phyloP scores from a whole-genome alignment of 1,140 invertebrate genomes.

The Zaprionus vittiger region DNA sequence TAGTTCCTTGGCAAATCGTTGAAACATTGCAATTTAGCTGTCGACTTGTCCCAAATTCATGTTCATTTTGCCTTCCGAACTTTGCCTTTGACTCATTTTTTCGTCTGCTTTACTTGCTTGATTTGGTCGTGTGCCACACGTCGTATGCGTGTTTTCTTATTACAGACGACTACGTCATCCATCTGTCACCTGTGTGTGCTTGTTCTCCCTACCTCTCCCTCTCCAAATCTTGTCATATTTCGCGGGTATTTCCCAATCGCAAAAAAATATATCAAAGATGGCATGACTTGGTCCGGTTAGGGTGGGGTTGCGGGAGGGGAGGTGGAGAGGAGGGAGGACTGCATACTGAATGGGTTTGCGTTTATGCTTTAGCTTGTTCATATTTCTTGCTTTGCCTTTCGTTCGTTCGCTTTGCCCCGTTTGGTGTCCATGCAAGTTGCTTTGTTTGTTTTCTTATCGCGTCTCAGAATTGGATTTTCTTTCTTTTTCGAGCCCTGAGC shows the following conservation, averaged over 20 bases:
- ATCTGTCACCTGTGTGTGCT: conserved; percentile 53
- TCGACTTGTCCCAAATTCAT: conserved; percentile 58
- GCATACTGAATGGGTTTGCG: conserved; percentile 29
- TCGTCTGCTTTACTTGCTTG: conserved; percentile 34
- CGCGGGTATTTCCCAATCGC: conserved; percentile 78
- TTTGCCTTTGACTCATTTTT: conserved; percentile 60
- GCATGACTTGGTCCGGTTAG: conserved; percentile 46
- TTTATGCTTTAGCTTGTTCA: conserved; percentile 31
- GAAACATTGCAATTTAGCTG: conserved; percentile 56
- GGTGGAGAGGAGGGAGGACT: not conserved
- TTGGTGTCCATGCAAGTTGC: conserved; percentile 31
- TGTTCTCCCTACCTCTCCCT: conserved; percentile 4
- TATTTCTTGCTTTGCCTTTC: conserved; percentile 35
- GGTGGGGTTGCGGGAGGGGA: not conserved
- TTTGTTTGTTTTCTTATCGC: conserved; percentile 37
- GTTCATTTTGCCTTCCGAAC: conserved; percentile 40
- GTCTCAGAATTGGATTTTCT: conserved; percentile 28
- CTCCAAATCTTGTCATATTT: conserved; percentile 64
- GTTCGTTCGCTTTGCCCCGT: conserved; percentile 21
- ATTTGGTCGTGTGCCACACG: conserved; percentile 74
- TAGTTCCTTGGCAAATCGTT: conserved; percentile 14
- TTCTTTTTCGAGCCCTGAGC: not conserved
- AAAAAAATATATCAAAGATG: conserved; percentile 41
- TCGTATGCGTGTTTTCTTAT: conserved; percentile 79
- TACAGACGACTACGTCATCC: conserved; percentile 73